Evolutionary conservation across 2,888 invertebrate genomes (phyloP), one percentile per base, ranked within the genome.

Genomic region (Lobophora halterata): DNA sequence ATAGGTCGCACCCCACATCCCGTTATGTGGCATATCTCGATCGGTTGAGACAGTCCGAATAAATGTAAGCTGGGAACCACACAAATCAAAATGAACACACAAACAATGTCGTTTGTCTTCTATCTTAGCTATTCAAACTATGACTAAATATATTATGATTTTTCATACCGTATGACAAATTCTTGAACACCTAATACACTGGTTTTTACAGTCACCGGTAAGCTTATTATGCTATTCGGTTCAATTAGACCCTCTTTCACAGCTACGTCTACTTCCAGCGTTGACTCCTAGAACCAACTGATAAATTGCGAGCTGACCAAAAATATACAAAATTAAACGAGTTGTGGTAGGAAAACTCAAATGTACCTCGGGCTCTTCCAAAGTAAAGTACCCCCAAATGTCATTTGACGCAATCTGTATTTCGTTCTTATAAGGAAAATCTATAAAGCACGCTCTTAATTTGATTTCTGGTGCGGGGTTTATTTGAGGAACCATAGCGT

Each of bases 1-100:
- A 93, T 91, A 0, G 93, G 93, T 1, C 93, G 91, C 55, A 92
- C 90, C 12, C 90, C 91, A 26, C 74, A 86, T 13, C 89, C 90
- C 3, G 65, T 65, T 23, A 92, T 75, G 7, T 71, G 72, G 44
- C 90, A 91, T 31, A 88, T 71, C 11, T 81, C 73, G 2, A 82
- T 57, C n/a, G 78, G 58, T 37, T 71, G 62, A 1, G 79, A 61
- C 21, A 76, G 48, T 1, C 90, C 90, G 58, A 89, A 88, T 9
- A 86, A 57, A 35, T 65, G 55, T 41, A 83, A 51, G 35, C 79
- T 81, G 46, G 19, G 6, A 23, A 9, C 21, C 21, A 11, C 3
- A 25, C n/a, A 18, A 7, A 17, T 13, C 7, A 14, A 11, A 16
- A 5, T 20, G 21, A 12, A 13, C 5, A n/a, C n/a, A n/a, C n/a